Evolutionary conservation across 2,113 vertebrate genomes (phyloP).

Genomic region (Rafetus swinhoei): DNA sequence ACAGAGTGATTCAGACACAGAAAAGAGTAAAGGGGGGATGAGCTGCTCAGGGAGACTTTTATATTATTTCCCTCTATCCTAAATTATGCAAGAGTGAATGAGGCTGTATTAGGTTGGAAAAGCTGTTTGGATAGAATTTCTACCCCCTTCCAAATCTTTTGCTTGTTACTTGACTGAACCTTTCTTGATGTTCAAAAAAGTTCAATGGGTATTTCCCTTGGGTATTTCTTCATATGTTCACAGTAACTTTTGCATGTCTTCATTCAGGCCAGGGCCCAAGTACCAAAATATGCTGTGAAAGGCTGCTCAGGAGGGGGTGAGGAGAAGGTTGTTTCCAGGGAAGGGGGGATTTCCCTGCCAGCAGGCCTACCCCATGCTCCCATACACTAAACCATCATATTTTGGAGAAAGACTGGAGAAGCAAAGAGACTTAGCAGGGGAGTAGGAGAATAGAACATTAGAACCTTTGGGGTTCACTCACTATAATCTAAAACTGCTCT

Average conservation of each 20-base stretch:
- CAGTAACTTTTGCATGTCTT: background rate
- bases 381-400: background rate
- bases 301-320: background rate
- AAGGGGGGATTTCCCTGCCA: background rate
- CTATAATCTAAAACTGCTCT: background rate
- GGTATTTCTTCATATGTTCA: background rate
- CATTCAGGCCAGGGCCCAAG: background rate
- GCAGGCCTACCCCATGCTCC: background rate
- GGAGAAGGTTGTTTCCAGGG: background rate
- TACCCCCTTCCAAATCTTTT: background rate
- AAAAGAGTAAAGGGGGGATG: background rate
- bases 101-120: background rate
- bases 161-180: background rate
- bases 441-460: background rate
- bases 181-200: background rate
- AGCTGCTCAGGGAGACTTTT: background rate
- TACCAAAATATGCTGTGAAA: background rate
- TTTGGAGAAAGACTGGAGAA: background rate
- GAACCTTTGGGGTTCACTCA: background rate
- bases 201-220: accelerated
- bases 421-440: background rate
- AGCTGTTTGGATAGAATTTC: background rate
- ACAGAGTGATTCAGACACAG: background rate
- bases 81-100: background rate
- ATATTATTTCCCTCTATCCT: background rate